phyloP scores from a whole-genome alignment of 2,797 vertebrate genomes.

The Tenualosa thibaudeaui region DNA sequence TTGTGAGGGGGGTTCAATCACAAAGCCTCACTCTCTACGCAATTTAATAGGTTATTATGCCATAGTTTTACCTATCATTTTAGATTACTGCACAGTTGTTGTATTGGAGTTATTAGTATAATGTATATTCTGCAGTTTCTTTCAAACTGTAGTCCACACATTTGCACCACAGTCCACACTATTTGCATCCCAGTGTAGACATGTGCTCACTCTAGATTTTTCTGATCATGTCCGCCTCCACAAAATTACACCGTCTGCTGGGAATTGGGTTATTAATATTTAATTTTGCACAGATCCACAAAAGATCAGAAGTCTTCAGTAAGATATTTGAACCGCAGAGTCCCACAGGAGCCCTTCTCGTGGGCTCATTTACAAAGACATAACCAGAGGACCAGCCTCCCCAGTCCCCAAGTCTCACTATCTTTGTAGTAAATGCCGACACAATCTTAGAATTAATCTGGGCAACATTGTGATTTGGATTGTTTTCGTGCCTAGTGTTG shows the following conservation, averaged over 20 bases:
- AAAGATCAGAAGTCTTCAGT: not conserved
- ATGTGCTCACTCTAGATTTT: not conserved
- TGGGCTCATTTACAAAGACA: not conserved
- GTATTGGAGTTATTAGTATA: too few species aligned
- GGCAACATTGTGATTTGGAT: too few species aligned
- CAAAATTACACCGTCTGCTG: not conserved
- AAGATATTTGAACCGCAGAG: not conserved
- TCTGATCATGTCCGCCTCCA: not conserved
- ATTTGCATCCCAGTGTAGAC: not conserved
- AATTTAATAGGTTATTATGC: too few species aligned
- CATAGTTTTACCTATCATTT: too few species aligned
- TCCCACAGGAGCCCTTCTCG: not conserved
- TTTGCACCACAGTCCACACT: not conserved
- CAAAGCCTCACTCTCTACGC: too few species aligned
- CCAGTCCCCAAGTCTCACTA: too few species aligned
- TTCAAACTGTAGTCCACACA: not conserved
- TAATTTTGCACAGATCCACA: not conserved
- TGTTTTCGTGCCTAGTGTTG: too few species aligned
- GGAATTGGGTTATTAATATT: not conserved
- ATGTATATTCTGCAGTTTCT: not conserved
- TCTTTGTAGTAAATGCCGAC: too few species aligned
- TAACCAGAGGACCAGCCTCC: not conserved
- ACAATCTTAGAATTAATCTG: too few species aligned
- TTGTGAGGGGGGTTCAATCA: too few species aligned
- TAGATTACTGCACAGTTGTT: too few species aligned